Evolutionary conservation across 2,113 vertebrate genomes (phyloP), one percentile per base, ranked within the genome.

Genomic region (human (Homo sapiens)): DNA sequence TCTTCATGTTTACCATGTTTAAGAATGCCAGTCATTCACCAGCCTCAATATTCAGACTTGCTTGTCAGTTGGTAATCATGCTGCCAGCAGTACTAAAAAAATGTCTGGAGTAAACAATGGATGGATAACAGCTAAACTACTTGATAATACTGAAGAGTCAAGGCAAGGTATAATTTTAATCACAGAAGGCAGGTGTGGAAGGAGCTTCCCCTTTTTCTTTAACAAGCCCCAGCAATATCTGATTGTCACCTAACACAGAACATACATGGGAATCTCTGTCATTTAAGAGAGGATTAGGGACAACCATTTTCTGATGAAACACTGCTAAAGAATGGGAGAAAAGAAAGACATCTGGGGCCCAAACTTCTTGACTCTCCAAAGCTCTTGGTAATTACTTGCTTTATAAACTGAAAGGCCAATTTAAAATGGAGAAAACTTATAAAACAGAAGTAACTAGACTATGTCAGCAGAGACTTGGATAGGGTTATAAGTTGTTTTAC

Each of bases 31-130:
- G 30, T 96, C 90, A 93, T n/a, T 82, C 89, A 90, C 27, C 90
- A 92, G 40, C 59, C 72, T 96, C 80, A 93, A 55, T 91, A 93
- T 90, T 97, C 94, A 92, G 81, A 97, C 61, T 96, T 43, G 35
- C 57, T 90, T 97, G 27, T 98, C 11, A 9, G 75, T 55, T 43
- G 87, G 86, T 92, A 94, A 94, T 68, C 92, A 25, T 8, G 50
- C 95, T 98, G 66, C 64, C 0, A 0, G 76, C 72, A 68, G 27
- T 55, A n/a, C 68, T 76, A 75, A 86, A 85, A 85, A 93, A 93
- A 8, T 27, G 61, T 87, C 79, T 90, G 50, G 30, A 86, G 80
- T 75, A 70, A 88, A 61, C 52, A 66, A 35, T 70, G 25, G 72
- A 52, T 61, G 72, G 32, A 43, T 89, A 81, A 80, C 55, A 87